These are phyloP conservation scores for Chrysina gloriosa DNA, from an alignment of 2,888 invertebrate species.

Conservation along the genomic window DNA sequence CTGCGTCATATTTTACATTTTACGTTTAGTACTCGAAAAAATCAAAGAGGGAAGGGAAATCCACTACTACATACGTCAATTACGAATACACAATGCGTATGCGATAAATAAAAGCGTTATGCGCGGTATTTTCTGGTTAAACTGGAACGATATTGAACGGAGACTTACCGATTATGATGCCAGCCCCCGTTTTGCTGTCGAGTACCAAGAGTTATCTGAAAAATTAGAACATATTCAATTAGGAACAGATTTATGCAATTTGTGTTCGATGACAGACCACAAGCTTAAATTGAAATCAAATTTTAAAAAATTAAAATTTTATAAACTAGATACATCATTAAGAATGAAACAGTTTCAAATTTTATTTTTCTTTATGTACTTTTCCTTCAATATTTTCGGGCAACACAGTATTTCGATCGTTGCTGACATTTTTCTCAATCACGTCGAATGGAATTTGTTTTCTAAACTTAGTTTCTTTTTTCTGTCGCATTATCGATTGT, in stretches of 20 bases:
- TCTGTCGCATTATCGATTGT: too few relatives aligned
- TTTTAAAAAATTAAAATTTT: too few relatives aligned
- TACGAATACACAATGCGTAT: background rate
- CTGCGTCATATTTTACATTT: slow-evolving; percentile 30
- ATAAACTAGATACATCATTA: too few relatives aligned
- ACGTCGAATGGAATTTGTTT: too few relatives aligned
- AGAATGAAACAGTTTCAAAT: too few relatives aligned
- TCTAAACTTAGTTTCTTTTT: too few relatives aligned
- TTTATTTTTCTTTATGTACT: too few relatives aligned
- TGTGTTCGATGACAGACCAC: too few relatives aligned
- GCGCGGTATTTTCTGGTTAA: background rate
- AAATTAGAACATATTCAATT: slow-evolving; percentile 1
- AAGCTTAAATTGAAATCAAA: too few relatives aligned
- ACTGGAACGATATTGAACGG: slow-evolving; percentile 12
- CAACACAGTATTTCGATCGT: too few relatives aligned
- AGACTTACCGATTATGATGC: slow-evolving; percentile 45
- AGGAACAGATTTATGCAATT: background rate
- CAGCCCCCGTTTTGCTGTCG: slow-evolving; percentile 27
- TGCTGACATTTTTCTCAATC: too few relatives aligned
- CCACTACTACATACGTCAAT: slow-evolving; percentile 5
- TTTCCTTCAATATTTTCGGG: too few relatives aligned
- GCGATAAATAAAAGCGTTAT: slow-evolving; percentile 5
- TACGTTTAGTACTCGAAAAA: slow-evolving; percentile 17
- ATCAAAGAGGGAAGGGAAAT: background rate
- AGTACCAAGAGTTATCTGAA: slow-evolving; percentile 6